phyloP scores from a whole-genome alignment of 2,888 invertebrate genomes.

The Chesias legatella region DNA sequence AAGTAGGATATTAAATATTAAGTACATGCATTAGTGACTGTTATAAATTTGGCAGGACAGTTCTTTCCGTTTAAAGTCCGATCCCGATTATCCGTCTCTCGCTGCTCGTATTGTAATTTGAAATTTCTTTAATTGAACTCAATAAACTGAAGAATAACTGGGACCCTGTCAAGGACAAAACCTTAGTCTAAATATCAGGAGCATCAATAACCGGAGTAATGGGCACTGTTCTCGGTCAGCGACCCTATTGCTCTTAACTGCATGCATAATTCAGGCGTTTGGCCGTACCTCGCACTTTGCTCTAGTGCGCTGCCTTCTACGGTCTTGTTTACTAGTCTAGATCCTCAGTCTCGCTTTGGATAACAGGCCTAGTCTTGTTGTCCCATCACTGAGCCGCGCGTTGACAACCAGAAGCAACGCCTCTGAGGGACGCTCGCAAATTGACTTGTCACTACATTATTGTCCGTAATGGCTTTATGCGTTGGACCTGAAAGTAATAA shows the following conservation, averaged over 20 bases:
- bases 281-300: constrained; percentile 23
- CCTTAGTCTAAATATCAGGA: constrained; percentile 16
- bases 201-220: constrained; percentile 18
- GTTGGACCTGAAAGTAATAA: constrained; percentile 26
- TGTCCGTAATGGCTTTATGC: constrained; percentile 39
- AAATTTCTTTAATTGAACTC: too few species aligned
- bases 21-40: too few species aligned
- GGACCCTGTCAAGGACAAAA: constrained; percentile 12
- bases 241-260: constrained; percentile 27
- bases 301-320: constrained; percentile 20
- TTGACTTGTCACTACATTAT: constrained; percentile 50
- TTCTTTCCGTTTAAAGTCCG: too few species aligned
- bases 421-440: constrained; percentile 36
- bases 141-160: too few species aligned
- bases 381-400: constrained; percentile 18
- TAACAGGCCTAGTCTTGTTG: background rate
- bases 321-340: constrained; percentile 10
- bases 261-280: constrained; percentile 27
- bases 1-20: too few species aligned
- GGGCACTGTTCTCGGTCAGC: constrained; percentile 20
- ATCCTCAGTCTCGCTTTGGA: background rate
- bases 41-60: too few species aligned
- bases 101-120: too few species aligned
- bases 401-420: constrained; percentile 32
- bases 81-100: too few species aligned